phyloP scores from a whole-genome alignment of 2,797 vertebrate genomes.

The Eidolon dupreanum region DNA sequence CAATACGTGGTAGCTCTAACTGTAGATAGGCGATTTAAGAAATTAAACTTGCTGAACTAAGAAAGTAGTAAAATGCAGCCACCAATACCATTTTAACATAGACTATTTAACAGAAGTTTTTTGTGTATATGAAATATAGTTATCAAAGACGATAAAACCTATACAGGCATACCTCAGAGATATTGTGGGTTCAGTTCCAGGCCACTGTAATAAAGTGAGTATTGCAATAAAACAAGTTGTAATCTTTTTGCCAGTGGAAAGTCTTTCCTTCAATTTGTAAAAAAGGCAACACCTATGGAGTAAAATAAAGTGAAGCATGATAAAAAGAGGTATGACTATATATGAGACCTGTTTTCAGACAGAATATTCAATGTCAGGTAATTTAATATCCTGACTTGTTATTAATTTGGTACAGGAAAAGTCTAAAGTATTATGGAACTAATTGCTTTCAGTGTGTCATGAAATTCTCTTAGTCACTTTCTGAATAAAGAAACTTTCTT shows the following conservation, averaged over 20 bases:
- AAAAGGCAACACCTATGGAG: neutral
- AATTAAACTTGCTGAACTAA: conserved; percentile 5
- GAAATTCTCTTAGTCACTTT: conserved; percentile 8
- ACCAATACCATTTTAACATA: neutral
- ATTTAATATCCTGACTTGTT: neutral
- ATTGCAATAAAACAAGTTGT: neutral
- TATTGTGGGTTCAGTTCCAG: neutral
- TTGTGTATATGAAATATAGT: neutral
- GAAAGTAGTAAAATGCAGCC: conserved; percentile 44
- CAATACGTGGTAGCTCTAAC: neutral
- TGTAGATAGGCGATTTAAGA: conserved; percentile 3
- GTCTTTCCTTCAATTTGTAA: neutral
- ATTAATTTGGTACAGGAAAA: neutral
- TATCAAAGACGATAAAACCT: conserved; percentile 7
- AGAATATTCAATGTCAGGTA: neutral
- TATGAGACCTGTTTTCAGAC: conserved; percentile 14
- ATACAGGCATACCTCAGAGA: neutral
- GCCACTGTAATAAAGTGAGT: neutral
- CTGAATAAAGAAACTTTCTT: conserved; percentile 25
- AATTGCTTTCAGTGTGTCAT: neutral
- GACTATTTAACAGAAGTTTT: neutral
- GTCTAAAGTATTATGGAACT: conserved; percentile 4
- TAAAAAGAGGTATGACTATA: neutral
- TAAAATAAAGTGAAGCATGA: neutral
- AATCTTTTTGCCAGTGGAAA: neutral